Base-by-base conservation (phyloP, 2,888 invertebrate genomes). In the Drosophila ustulata region DNA sequence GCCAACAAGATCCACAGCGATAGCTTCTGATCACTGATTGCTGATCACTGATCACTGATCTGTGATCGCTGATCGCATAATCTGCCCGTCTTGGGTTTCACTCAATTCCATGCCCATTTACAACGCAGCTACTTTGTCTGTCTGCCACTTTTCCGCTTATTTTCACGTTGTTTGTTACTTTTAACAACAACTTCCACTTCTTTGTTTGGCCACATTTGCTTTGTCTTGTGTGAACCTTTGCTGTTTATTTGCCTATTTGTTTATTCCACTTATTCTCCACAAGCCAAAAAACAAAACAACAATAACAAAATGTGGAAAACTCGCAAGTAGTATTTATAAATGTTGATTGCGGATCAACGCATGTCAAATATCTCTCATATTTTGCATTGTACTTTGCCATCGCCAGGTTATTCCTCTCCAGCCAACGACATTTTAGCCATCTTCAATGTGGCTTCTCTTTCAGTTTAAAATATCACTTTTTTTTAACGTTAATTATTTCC, bases 151-250 rank as follows among this genome's bases (percentile, higher is more conserved):
- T 66, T 66, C 51, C 46, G 47, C 43, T 78, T 68, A 57, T 78
- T 78, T 83, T 78, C 46, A 37, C 39, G 25, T 47, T 52, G 74
- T 55, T 55, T 32, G 63, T 28, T 57, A 37, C 34, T 50, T 52
- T 58, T 9, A 37, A 30, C 61, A 51, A 62, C 53, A 55, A 81
- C 86, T 82, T 86, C 87, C 82, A 82, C 87, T 69, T 86, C 78
- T 83, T 82, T 82, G 84, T 86, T 65, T 66, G 49, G 64, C 64
- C 43, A 77, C 53, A 65, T 30, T 81, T 78, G 26, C 69, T 73
- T 73, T 67, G 73, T 66, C 25, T 49, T 66, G 83, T 82, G 82
- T 80, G 82, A 82, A 86, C 64, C 13, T 71, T 58, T 50, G n/a
- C 5, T n/a, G 25, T 45, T 79, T 34, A 58, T 26, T 64, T 62